phyloP scores from a whole-genome alignment of 1,140 invertebrate species.

The Scaptomyza montana region DNA sequence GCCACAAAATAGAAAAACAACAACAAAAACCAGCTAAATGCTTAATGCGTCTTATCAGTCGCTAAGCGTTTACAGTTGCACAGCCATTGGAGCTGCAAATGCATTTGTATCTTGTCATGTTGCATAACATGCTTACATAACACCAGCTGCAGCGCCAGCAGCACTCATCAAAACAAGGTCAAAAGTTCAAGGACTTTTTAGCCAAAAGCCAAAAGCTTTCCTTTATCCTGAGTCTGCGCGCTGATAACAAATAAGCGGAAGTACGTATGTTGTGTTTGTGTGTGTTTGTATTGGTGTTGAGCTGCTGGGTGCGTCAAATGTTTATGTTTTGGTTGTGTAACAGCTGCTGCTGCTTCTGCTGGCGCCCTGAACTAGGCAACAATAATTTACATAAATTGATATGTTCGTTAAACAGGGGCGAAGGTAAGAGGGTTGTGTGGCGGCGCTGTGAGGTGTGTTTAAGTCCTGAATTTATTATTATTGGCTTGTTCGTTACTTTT shows the following conservation, averaged over 20 bases:
- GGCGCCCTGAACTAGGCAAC: constrained; percentile 55
- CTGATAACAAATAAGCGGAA: constrained; percentile 47
- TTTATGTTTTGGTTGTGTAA: constrained; percentile 69
- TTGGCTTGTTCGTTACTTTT: background rate
- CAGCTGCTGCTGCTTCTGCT: constrained; percentile 42
- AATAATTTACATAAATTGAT: constrained; percentile 19
- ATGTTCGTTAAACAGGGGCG: background rate
- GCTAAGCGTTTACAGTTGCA: constrained; percentile 38
- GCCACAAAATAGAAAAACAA: no score
- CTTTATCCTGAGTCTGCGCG: constrained; percentile 30
- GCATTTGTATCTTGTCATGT: constrained; percentile 29
- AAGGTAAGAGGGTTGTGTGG: background rate
- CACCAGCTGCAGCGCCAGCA: constrained; percentile 2
- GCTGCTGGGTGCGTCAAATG: constrained; percentile 35
- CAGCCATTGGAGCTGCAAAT: constrained; percentile 27
- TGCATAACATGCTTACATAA: constrained; percentile 73
- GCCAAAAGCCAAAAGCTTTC: constrained; percentile 52
- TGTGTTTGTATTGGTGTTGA: no score
- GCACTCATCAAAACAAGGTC: constrained; percentile 62
- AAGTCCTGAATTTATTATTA: constrained; percentile 28
- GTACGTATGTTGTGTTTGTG: constrained; percentile 14
- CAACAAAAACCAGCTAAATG: constrained; percentile 8
- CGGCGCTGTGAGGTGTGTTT: background rate
- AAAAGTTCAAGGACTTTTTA: constrained; percentile 74
- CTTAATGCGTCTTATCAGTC: constrained; percentile 14